Base-by-base conservation (phyloP, 1,140 invertebrate species). In the Drosophila simulans region DNA sequence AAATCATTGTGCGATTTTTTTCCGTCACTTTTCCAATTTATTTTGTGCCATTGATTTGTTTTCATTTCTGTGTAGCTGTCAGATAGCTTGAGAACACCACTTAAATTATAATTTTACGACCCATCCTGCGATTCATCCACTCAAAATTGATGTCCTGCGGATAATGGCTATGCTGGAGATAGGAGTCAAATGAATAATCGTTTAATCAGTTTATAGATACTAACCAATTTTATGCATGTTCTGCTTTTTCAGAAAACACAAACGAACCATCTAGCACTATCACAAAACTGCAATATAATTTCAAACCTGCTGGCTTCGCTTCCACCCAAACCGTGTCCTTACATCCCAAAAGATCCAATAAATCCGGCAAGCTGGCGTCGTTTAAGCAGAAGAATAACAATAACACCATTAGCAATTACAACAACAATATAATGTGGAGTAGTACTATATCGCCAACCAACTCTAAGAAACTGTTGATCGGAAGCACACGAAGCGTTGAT, bases 361-460 rank as follows among this genome's bases (percentile, higher is more conserved):
- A 80, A 79, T 72, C 55, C 55, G 76, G 82, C 83, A 88, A 88
- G 68, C 84, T 88, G 83, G 83, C 79, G 83, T 88, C 83, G 65
- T 80, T 88, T 62, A 80, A 89, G 71, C 66, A 75, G 48, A 27
- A 42, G 20, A 75, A 75, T 76, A 79, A 76, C 63, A 83, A 83
- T 40, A 76, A 83, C 40, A 77, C 77, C 59, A 79, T 77, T 56
- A 76, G 84, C 84, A 88, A 89, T 80, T 88, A 88, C 12, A 83
- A 88, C 88, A 88, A 88, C 27, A 84, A 88, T 91, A 92, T 91
- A 88, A 92, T 92, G 91, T 92, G 91, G 91, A 92, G 89, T 88
- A 89, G 89, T 76, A 83, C 91, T 72, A 90, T 91, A 86, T 92
- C 91, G 64, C 91, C 91, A 83, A 92, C 91, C 54, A 92, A 92